phyloP scores from a whole-genome alignment of 2,888 invertebrate species.

The Macrosoma leucophasiata region DNA sequence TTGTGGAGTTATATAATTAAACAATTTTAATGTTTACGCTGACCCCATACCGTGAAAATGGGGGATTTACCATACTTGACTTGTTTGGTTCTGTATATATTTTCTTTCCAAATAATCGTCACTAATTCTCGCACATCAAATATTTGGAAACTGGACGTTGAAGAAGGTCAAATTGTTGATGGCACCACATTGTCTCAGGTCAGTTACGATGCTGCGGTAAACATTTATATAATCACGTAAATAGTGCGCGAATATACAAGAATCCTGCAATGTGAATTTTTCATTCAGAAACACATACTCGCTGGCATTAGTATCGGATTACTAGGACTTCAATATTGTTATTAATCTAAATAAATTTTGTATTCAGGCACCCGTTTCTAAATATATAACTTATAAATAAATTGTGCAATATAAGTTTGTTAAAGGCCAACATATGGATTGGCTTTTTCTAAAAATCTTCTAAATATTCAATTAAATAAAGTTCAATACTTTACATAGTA shows the following conservation, averaged over 20 bases:
- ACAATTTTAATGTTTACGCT: slow-evolving; percentile 21
- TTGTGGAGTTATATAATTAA: slow-evolving; percentile 28
- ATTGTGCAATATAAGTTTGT: too few relatives aligned
- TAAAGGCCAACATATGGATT: too few relatives aligned
- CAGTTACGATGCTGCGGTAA: slow-evolving; percentile 37
- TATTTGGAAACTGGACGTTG: slow-evolving; percentile 87
- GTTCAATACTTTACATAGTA: too few relatives aligned
- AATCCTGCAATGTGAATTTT: slow-evolving; percentile 6
- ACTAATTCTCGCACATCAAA: slow-evolving; percentile 89
- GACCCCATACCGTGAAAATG: slow-evolving; percentile 41
- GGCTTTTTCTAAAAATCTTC: too few relatives aligned
- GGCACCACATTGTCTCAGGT: slow-evolving; percentile 75
- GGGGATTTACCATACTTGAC: slow-evolving; percentile 75
- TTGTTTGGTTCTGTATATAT: slow-evolving; percentile 81
- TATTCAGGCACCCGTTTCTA: too few relatives aligned
- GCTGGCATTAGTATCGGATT: too few relatives aligned
- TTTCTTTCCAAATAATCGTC: slow-evolving; percentile 81
- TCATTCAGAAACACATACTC: slow-evolving; percentile 1
- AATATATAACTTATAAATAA: too few relatives aligned
- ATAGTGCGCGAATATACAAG: slow-evolving; percentile 25
- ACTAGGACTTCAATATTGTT: too few relatives aligned
- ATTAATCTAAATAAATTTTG: too few relatives aligned
- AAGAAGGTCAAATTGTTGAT: slow-evolving; percentile 84
- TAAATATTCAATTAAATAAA: too few relatives aligned
- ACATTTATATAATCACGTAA: slow-evolving; percentile 55